A percentile compares a stretch with the other conserved stretches of the same genome.
These are phyloP conservation scores for Rhadina sibilatrix DNA, from an alignment of 2,113 vertebrate genomes.

Conservation along the genomic window DNA sequence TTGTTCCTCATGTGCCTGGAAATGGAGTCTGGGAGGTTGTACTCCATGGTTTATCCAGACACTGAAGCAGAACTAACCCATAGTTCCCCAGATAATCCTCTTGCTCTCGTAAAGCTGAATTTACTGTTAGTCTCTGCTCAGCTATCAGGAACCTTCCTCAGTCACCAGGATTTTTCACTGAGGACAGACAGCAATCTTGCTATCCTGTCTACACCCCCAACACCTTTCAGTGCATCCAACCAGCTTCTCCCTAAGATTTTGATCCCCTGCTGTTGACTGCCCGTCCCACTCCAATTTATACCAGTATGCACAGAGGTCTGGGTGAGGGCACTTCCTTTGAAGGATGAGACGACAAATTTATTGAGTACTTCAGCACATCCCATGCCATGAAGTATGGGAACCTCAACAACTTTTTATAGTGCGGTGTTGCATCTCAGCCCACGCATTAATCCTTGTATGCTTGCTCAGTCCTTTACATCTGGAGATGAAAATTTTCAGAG, in stretches of 20 bases:
- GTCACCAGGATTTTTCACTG: neutral
- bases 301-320: neutral
- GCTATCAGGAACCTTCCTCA: neutral
- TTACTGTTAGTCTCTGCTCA: neutral
- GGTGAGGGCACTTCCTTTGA: neutral
- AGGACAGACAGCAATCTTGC: neutral
- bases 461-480: neutral
- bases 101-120: neutral
- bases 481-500: neutral
- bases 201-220: neutral
- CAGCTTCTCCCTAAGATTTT: neutral
- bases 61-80: neutral
- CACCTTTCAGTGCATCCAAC: neutral
- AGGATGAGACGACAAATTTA: neutral
- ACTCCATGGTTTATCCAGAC: neutral
- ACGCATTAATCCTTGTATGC: fast-evolving
- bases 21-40: neutral
- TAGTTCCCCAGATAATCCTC: neutral
- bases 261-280: neutral
- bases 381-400: neutral
- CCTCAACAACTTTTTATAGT: neutral
- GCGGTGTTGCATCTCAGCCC: neutral
- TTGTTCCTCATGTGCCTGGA: neutral
- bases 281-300: neutral
- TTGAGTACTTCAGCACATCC: neutral